These are phyloP conservation scores for Tinamus guttatus DNA, from an alignment of 2,113 vertebrate species.

Conservation along the genomic window DNA sequence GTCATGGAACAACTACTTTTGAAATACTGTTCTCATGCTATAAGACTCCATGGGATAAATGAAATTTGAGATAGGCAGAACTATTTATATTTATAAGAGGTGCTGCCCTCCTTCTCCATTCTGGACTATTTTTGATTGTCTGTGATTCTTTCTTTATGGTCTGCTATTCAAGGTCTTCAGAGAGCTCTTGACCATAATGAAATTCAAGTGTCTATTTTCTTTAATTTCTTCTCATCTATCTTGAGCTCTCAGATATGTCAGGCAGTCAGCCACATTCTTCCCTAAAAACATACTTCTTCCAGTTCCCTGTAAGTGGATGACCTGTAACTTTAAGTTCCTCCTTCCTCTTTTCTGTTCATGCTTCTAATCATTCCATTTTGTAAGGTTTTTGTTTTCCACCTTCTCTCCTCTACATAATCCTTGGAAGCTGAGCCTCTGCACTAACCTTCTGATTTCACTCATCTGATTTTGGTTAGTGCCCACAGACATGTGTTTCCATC, in stretches of 20 bases:
- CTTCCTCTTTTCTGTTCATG: not conserved
- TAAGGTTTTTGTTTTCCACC: not conserved
- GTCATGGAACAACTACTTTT: not conserved
- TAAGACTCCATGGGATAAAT: not conserved
- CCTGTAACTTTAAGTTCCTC: not conserved
- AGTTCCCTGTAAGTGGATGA: not conserved
- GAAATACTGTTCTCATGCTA: not conserved
- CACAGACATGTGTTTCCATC: not conserved
- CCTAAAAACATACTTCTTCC: not conserved
- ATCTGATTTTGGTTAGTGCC: not conserved
- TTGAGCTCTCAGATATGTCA: not conserved
- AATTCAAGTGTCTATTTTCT: not conserved
- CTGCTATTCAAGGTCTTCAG: not conserved
- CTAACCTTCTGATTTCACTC: not conserved
- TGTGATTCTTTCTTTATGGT: not conserved
- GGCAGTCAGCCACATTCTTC: not conserved
- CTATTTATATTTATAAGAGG: slow-evolving; percentile 15
- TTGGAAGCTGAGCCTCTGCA: not conserved
- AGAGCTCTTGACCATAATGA: not conserved
- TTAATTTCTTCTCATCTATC: not conserved
- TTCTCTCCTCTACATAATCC: not conserved
- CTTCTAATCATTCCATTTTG: not conserved
- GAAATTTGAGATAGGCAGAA: not conserved
- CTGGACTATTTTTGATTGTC: not conserved
- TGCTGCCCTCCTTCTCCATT: not conserved